Conservation (phyloP, 1,140 invertebrate species). For the Mesaphorura yosii region DNA sequence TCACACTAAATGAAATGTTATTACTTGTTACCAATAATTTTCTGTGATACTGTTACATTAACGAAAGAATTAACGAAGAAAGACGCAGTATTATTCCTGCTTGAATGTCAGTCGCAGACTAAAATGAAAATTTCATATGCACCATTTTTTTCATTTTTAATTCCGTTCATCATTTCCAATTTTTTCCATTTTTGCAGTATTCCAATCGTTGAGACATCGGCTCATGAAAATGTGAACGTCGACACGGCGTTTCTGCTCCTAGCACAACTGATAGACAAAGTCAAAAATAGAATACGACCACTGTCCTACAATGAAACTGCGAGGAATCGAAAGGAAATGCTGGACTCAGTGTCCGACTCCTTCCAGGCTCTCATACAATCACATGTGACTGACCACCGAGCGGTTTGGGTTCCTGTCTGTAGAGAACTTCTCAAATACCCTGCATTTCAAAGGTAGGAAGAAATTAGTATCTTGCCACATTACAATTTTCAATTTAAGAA, state of each 20-base stretch:
- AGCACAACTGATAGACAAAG: constrained; percentile 80
- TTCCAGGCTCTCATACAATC: constrained; percentile 70
- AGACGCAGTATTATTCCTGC: too few species aligned
- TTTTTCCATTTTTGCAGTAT: too few species aligned
- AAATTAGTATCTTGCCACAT: background rate
- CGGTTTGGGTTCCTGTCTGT: constrained; percentile 49
- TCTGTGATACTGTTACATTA: too few species aligned
- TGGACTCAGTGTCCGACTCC: constrained; percentile 77
- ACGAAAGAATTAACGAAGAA: too few species aligned
- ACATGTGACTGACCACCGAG: constrained; percentile 65
- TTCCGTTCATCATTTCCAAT: too few species aligned
- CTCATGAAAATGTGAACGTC: constrained; percentile 94
- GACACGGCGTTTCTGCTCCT: constrained; percentile 84
- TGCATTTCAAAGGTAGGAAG: constrained; percentile 30
- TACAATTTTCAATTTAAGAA: background rate
- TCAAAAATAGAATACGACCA: constrained; percentile 55
- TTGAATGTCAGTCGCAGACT: too few species aligned
- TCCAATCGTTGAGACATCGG: constrained; percentile 83
- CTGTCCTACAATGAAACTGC: constrained; percentile 78
- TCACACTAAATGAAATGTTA: too few species aligned
- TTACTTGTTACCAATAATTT: too few species aligned
- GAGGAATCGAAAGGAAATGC: constrained; percentile 67
- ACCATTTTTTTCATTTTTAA: too few species aligned
- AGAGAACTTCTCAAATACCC: constrained; percentile 30
- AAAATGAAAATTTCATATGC: too few species aligned